Evolutionary conservation across 2,113 vertebrate genomes (phyloP), one percentile per base, ranked within the genome.

Genomic region (Tichodroma muraria): DNA sequence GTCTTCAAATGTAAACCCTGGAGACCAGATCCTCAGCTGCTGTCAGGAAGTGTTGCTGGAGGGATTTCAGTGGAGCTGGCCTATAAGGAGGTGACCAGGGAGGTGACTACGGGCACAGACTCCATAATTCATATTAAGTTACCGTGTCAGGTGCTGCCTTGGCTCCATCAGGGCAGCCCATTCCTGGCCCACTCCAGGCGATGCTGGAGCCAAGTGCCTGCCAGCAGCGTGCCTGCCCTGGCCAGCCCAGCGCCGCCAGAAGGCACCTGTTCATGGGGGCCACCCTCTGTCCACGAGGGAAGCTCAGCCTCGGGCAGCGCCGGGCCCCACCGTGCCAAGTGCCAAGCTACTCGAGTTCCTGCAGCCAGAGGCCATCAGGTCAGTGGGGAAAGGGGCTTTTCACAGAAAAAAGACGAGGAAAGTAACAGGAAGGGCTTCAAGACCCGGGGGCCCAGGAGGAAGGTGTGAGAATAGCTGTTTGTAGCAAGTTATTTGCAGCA

Each of bases 181-280:
- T 53, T 81, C 30, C 49, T 2, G 3, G 13, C 70, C 57, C 0
- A 0, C 64, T 65, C 28, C 42, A 38, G 31, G 60, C 5, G 0
- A 38, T 47, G 33, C 45, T 47, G 33, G 50, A 73, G 80, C 7
- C 0, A 49, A 89, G 87, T 81, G 76, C 79, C 79, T 68, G 57
- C 56, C 44, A 45, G 70, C 10, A 2, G 42, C 0, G 0, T 54
- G 64, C 45, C 59, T 40, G 75, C 37, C 79, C 54, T 37, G 9
- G 2, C 9, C 3, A 38, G 40, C 75, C 65, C 27, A 19, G 40
- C 1, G 0, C 83, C 0, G 0, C 2, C 1, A 12, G 31, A 72
- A 57, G n/a, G 59, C 68, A 33, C n/a, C 57, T 56, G 27, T 45
- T 20, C 17, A 42, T 23, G 47, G 7, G 57, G 31, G 21, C 30